Evolutionary conservation across 1,140 invertebrate species (phyloP).

Genomic region (Calycopis cecrops): DNA sequence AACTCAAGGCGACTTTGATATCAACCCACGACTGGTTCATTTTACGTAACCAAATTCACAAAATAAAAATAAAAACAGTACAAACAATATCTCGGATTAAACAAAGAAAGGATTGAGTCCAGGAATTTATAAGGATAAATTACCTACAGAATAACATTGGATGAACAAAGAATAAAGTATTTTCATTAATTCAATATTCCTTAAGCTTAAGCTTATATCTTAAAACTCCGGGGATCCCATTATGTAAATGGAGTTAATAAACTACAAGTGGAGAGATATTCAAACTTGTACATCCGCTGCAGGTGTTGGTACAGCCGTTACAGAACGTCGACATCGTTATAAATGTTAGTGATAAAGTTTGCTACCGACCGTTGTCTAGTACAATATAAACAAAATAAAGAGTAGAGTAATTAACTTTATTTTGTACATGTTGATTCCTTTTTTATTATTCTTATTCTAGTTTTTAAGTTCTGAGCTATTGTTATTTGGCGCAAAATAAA

Average conservation of each 20-base stretch:
- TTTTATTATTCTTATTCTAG: no score
- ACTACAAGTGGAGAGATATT: conserved; percentile 4
- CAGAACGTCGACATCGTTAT: not conserved
- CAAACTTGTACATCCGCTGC: not conserved
- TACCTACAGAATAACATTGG: not conserved
- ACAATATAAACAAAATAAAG: no score
- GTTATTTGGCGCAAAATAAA: no score
- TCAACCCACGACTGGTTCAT: no score
- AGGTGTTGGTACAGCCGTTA: no score
- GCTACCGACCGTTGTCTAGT: not conserved
- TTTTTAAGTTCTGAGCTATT: no score
- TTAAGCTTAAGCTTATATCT: not conserved
- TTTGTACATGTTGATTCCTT: no score
- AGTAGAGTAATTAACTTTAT: no score
- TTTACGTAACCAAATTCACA: no score
- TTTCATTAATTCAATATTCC: conserved; percentile 12
- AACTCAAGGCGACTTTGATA: no score
- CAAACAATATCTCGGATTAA: not conserved
- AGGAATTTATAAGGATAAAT: not conserved
- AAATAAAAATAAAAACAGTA: no score
- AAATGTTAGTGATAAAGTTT: not conserved
- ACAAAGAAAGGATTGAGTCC: not conserved
- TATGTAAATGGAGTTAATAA: conserved; percentile 13
- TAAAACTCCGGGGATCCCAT: conserved; percentile 12
- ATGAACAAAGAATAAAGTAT: conserved; percentile 2